Base-by-base conservation (phyloP, 2,113 vertebrate species). In the Procapra przewalskii region DNA sequence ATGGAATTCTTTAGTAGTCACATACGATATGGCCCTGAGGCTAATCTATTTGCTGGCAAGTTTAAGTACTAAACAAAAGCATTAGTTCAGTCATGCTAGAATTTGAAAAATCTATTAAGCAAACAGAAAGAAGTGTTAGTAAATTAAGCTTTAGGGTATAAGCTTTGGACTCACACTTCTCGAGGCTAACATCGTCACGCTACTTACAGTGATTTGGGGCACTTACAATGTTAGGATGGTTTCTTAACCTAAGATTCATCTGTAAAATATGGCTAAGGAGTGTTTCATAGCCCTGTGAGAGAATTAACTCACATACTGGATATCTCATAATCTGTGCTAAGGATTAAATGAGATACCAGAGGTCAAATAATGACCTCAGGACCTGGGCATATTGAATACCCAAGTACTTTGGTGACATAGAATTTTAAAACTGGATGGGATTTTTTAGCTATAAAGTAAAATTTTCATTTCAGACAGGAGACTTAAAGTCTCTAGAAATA, bases 1-100 rank as follows among this genome's bases (percentile, higher is more conserved):
- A 71, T 45, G 80, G 91, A 81, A 98, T 98, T 98, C 96, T 87
- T 96, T 33, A 64, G 62, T 87, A 94, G 91, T 93, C 97, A 81
- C 85, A 92, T 5, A 86, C 31, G 64, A 45, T 62, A 71, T 80
- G 82, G 86, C 67, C 96, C 88, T 3, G 10, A 86, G 93, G 96
- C 64, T n/a, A 91, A 94, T 88, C 84, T 91, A 83, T 87, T 88
- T 67, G 82, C 79, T 94, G 83, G 86, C 86, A 92, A 84, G 48
- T 93, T 27, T 91, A 97, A 64, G 14, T 75, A 89, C 67, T 54
- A 82, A 86, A 97, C 60, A 90, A 93, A 97, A 90, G 81, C 60
- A 87, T 82, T 67, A 55, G 86, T 54, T 86, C 60, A 96, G 79
- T 29, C 33, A 62, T n/a, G 92, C 43, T 62, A 80, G 85, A 97